Evolutionary conservation across 2,113 vertebrate genomes (phyloP), one percentile per base, ranked within the genome.

Genomic region (Loxodonta africana): DNA sequence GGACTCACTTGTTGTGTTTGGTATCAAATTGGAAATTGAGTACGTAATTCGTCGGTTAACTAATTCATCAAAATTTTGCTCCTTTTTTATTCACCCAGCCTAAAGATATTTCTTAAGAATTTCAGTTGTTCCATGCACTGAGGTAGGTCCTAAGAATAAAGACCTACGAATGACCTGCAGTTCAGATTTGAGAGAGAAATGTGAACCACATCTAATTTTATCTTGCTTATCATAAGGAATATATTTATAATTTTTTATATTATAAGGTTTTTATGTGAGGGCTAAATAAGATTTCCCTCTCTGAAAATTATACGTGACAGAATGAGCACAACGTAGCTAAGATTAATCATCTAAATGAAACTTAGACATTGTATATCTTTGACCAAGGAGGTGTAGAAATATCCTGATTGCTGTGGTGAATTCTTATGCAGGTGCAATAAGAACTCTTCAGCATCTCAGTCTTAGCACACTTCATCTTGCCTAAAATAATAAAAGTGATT

Each of bases 401-500:
- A 41, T 46, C 8, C 17, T 37, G 53, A 76, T 48, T 88, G 8
- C 2, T 5, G n/a, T 23, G 65, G 41, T 67, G 51, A 62, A 4
- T 67, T 73, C 18, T 77, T 82, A 33, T 8, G n/a, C 15, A 93
- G 37, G 23, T 30, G 17, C 3, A 44, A 8, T 77, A 41, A 51
- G 18, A 81, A 62, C 12, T 46, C 17, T 51, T 14, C 41, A 90
- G 71, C 1, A 9, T 81, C 8, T 48, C 17, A 25, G 25, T 62
- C 57, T 84, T 84, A 95, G 0, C 21, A 81, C 18, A 94, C 57
- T 65, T 82, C 0, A 44, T n/a, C 78, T 87, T 44, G 44, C 18
- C 20, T 85, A 71, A 74, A 83, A 83, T 65, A 77, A 74, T 71
- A 73, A 18, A 93, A 96, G 60, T 41, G 2, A n/a, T 63, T 88